A percentile compares a stretch with the other conserved stretches of the same genome.
Evolutionary conservation across 1,140 invertebrate species (phyloP).

Genomic region (Zophobas morio): DNA sequence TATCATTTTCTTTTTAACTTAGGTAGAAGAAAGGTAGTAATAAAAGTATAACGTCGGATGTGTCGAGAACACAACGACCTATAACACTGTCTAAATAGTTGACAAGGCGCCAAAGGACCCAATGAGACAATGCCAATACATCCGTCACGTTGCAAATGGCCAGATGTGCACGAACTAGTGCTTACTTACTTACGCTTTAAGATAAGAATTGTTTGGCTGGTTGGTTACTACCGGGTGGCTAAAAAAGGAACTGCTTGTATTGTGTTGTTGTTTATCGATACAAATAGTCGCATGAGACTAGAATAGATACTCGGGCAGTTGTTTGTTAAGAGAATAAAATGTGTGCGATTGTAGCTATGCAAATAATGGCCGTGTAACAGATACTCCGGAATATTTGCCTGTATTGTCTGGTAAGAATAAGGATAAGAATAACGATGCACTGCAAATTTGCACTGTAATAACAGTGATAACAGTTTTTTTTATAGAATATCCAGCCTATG

Average conservation of each 20-base stretch:
- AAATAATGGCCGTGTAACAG: no score
- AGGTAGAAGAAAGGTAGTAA: background rate
- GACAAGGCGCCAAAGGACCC: constrained; percentile 42
- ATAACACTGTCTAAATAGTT: constrained; percentile 44
- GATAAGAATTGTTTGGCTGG: constrained; percentile 1
- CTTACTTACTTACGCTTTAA: constrained; percentile 1
- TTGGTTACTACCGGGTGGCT: constrained; percentile 41
- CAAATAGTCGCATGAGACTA: background rate
- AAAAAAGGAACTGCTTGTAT: constrained; percentile 43
- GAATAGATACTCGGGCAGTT: background rate
- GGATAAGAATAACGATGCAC: no score
- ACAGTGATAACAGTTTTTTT: no score
- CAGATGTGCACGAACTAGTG: constrained; percentile 11
- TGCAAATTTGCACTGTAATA: no score
- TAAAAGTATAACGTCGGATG: background rate
- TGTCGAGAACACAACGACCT: constrained; percentile 42
- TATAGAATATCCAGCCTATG: no score
- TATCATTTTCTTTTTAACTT: constrained; percentile 4
- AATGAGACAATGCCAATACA: constrained; percentile 42
- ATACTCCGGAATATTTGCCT: no score
- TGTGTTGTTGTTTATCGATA: constrained; percentile 18
- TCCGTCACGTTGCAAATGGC: constrained; percentile 12
- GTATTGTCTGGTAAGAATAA: no score
- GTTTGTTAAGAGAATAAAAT: no score
- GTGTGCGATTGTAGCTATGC: no score